Evolutionary conservation across 2,797 vertebrate genomes (phyloP).

Genomic region (Pseudochirops corinnae): DNA sequence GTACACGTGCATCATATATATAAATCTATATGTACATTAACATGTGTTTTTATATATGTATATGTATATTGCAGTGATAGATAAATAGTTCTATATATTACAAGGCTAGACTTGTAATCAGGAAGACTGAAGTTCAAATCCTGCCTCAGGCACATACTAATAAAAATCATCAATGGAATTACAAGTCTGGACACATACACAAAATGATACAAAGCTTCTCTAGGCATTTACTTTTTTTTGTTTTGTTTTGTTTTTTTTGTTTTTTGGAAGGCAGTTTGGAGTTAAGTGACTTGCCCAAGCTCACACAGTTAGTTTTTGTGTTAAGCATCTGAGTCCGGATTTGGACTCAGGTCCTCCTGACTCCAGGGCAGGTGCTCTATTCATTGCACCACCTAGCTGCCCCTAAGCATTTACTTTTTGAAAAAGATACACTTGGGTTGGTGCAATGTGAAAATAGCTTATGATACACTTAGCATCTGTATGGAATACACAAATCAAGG

Average conservation of each 20-base stretch:
- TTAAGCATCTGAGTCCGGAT: no score
- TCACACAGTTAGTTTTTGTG: no score
- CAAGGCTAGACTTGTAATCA: background rate
- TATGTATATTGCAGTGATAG: background rate
- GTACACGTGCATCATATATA: background rate
- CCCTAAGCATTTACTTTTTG: conserved; percentile 52
- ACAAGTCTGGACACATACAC: background rate
- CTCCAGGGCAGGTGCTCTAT: no score
- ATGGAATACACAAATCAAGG: conserved; percentile 43
- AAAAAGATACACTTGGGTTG: conserved; percentile 36
- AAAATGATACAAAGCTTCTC: conserved; percentile 39
- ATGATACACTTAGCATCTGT: background rate
- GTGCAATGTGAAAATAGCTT: conserved; percentile 9
- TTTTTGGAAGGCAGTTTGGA: no score
- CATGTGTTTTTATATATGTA: background rate
- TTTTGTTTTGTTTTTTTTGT: no score
- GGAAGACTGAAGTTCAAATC: background rate
- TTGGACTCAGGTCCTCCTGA: no score
- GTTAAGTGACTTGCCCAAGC: no score
- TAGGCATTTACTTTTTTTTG: no score
- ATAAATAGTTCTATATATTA: no score
- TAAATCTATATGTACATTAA: background rate
- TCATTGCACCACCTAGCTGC: no score
- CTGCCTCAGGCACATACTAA: background rate
- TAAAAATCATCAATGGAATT: background rate